Percentiles rank a stretch among this genome's conserved stretches.
These are phyloP conservation scores for Azemiops feae DNA, from an alignment of 2,113 vertebrate species.

Conservation along the genomic window DNA sequence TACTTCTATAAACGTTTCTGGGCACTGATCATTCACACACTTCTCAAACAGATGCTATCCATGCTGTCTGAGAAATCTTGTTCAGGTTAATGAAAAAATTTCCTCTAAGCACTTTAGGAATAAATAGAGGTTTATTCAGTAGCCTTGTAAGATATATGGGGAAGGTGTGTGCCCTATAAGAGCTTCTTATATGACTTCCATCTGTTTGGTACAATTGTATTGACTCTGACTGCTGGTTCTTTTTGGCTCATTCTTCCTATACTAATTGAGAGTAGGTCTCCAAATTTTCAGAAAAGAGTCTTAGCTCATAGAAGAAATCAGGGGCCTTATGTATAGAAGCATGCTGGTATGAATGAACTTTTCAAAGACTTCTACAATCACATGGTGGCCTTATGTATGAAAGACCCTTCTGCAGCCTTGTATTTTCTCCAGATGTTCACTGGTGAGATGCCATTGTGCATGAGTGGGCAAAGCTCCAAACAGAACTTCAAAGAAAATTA, in stretches of 20 bases:
- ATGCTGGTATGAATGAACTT: neutral
- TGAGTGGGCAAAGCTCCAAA: neutral
- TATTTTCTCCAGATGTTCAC: neutral
- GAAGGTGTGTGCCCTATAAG: neutral
- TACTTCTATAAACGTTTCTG: neutral
- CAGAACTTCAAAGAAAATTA: neutral
- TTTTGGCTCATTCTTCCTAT: neutral
- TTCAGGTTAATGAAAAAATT: neutral
- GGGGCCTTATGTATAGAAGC: neutral
- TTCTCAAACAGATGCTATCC: neutral
- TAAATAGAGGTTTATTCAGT: neutral
- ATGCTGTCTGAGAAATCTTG: neutral
- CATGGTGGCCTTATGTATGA: neutral
- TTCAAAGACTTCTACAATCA: neutral
- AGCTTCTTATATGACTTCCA: neutral
- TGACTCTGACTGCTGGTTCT: neutral
- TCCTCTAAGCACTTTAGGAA: neutral
- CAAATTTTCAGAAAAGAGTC: neutral
- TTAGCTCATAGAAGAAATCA: neutral
- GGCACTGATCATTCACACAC: neutral
- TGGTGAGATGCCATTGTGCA: neutral
- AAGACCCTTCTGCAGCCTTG: neutral
- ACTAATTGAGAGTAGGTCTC: neutral
- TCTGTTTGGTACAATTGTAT: neutral
- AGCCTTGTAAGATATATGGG: neutral